Percentiles rank a stretch among this genome's conserved stretches.
These are phyloP conservation scores for Campoletis raptor DNA, from an alignment of 2,888 invertebrate species.

Conservation along the genomic window DNA sequence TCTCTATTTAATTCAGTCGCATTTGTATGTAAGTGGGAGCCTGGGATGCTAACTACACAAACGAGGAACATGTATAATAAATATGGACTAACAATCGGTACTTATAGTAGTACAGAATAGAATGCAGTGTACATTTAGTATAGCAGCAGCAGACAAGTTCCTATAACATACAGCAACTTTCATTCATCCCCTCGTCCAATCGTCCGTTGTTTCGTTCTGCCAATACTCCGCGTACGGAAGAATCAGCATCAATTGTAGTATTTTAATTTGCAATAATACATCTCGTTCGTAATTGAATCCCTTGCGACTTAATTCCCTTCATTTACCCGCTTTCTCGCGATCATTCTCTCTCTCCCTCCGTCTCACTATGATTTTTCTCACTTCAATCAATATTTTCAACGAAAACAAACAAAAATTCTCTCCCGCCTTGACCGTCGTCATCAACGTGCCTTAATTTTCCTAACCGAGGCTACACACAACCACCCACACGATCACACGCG, in stretches of 20 bases:
- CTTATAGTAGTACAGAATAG: conserved; percentile 79
- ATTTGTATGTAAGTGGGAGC: conserved; percentile 70
- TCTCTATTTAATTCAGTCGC: conserved; percentile 72
- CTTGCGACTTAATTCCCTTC: conserved; percentile 25
- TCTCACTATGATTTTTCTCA: conserved; percentile 36
- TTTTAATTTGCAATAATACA: conserved; percentile 47
- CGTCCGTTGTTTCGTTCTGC: conserved; percentile 8
- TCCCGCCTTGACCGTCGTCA: conserved; percentile 39
- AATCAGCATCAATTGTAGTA: conserved; percentile 56
- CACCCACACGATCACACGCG: neutral
- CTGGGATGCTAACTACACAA: conserved; percentile 77
- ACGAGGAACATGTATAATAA: conserved; percentile 83
- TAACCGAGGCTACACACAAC: conserved; percentile 34
- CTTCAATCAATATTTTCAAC: conserved; percentile 48
- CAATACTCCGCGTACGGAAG: conserved; percentile 46
- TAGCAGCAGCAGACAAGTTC: conserved; percentile 77
- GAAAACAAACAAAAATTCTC: conserved; percentile 34
- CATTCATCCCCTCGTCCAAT: conserved; percentile 68
- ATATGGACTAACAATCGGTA: conserved; percentile 74
- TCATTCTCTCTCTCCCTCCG: conserved; percentile 30
- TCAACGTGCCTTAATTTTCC: conserved; percentile 29
- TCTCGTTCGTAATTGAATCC: conserved; percentile 52
- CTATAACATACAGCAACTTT: conserved; percentile 74
- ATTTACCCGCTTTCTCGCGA: conserved; percentile 21
- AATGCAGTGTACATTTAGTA: conserved; percentile 80